phyloP scores from a whole-genome alignment of 2,113 vertebrate species.

The Nycticebus coucang region DNA sequence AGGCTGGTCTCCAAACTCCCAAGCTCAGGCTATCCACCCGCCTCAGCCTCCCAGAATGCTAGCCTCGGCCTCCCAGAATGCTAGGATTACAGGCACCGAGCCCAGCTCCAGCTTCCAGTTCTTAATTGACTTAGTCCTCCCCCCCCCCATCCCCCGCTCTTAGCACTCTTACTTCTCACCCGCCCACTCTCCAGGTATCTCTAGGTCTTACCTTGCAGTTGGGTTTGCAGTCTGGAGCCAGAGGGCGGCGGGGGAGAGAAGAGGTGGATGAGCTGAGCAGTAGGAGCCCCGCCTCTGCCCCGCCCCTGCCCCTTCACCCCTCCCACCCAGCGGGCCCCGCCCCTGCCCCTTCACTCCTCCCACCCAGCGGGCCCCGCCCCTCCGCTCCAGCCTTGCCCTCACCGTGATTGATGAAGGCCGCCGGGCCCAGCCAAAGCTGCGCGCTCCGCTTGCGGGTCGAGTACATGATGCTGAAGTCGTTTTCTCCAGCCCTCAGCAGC shows the following conservation, averaged over 20 bases:
- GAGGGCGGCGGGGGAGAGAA: background rate
- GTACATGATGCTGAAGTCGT: constrained; percentile 97
- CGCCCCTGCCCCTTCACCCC: rapidly evolving
- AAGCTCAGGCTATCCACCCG: no score
- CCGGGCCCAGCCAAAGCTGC: constrained; percentile 94
- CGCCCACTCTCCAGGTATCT: background rate
- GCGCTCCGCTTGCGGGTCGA: constrained; percentile 94
- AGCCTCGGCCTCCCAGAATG: no score
- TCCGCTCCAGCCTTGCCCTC: background rate
- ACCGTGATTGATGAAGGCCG: constrained; percentile 97
- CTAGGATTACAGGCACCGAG: no score
- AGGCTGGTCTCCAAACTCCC: no score
- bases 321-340: rapidly evolving
- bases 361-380: rapidly evolving
- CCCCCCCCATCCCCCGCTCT: background rate
- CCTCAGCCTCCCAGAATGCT: no score
- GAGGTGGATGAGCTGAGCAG: background rate
- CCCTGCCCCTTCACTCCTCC: rapidly evolving
- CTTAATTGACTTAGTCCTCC: no score
- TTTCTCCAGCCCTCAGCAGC: constrained; percentile 91
- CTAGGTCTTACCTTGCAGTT: constrained; percentile 92
- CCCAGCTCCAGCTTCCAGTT: background rate
- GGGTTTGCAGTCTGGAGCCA: constrained; percentile 91
- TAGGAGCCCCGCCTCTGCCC: rapidly evolving
- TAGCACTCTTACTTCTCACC: background rate